Evolutionary conservation across 2,888 invertebrate species (phyloP).

Genomic region (Hoplodrina ambigua): DNA sequence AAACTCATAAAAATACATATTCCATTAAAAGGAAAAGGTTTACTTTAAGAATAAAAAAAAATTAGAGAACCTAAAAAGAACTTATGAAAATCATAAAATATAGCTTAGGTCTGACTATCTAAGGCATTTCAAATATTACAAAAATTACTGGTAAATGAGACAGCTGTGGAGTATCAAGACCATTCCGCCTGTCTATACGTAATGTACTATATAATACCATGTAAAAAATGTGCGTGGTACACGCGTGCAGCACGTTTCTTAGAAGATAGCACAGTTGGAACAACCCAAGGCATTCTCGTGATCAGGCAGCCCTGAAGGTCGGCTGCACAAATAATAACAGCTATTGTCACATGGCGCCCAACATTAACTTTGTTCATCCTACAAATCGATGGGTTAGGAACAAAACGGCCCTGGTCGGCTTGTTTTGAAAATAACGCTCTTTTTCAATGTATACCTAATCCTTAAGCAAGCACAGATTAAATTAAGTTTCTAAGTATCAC

Average conservation of each 20-base stretch:
- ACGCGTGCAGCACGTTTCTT: constrained; percentile 82
- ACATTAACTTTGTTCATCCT: constrained; percentile 34
- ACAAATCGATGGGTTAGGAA: not conserved
- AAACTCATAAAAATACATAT: no score
- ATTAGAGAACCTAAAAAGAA: no score
- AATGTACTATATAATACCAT: constrained; percentile 64
- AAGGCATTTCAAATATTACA: not conserved
- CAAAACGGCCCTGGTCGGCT: constrained; percentile 14
- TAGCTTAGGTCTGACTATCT: no score
- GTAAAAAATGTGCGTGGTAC: constrained; percentile 82
- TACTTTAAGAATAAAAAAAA: no score
- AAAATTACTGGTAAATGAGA: not conserved
- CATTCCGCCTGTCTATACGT: constrained; percentile 39
- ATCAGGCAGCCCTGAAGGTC: constrained; percentile 82
- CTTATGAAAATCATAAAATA: no score
- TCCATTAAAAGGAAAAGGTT: no score
- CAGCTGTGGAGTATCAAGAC: constrained; percentile 63
- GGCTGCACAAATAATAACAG: constrained; percentile 77
- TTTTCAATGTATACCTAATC: constrained; percentile 35
- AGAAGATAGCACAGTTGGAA: constrained; percentile 83
- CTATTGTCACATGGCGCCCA: constrained; percentile 72
- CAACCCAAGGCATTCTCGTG: constrained; percentile 78
- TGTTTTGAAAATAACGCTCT: constrained; percentile 29
- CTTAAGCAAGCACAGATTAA: not conserved
- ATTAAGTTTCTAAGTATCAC: no score